Evolutionary conservation across 1,140 invertebrate species (phyloP).

Genomic region (Heliconius eleuchia): DNA sequence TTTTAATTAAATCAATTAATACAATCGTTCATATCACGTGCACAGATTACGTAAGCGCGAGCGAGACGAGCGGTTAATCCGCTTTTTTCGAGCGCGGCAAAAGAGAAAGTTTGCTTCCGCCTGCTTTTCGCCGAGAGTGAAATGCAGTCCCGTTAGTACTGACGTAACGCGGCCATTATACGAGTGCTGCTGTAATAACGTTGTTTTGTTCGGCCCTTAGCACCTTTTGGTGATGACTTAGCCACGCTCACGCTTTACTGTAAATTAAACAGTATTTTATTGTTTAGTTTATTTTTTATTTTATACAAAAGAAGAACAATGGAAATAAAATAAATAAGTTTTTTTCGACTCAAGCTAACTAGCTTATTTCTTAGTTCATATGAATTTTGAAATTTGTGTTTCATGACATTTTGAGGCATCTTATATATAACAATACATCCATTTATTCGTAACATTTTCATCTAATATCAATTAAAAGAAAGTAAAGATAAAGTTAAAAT

Average conservation of each 20-base stretch:
- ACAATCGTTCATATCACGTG: conserved; percentile 31
- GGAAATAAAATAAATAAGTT: neutral
- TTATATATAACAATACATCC: too few species aligned
- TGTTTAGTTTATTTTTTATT: neutral
- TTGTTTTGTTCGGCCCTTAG: conserved; percentile 6
- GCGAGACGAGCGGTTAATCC: conserved; percentile 50
- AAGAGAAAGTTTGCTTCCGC: conserved; percentile 80
- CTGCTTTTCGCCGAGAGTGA: conserved; percentile 79
- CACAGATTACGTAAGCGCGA: conserved; percentile 54
- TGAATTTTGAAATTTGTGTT: too few species aligned
- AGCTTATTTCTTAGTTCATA: too few species aligned
- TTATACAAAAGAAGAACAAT: neutral
- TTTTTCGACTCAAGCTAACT: too few species aligned
- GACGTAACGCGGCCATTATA: conserved; percentile 72
- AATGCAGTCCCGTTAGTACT: conserved; percentile 76
- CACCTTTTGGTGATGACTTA: neutral
- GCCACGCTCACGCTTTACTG: conserved; percentile 1
- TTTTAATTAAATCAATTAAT: conserved; percentile 26
- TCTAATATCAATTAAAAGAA: neutral
- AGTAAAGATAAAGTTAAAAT: neutral
- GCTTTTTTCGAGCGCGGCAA: conserved; percentile 65
- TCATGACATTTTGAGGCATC: too few species aligned
- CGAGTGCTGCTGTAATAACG: conserved; percentile 47
- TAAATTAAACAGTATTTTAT: neutral
- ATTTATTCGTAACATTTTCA: neutral